phyloP scores from a whole-genome alignment of 1,140 invertebrate genomes.

The Amphibalanus amphitrite region DNA sequence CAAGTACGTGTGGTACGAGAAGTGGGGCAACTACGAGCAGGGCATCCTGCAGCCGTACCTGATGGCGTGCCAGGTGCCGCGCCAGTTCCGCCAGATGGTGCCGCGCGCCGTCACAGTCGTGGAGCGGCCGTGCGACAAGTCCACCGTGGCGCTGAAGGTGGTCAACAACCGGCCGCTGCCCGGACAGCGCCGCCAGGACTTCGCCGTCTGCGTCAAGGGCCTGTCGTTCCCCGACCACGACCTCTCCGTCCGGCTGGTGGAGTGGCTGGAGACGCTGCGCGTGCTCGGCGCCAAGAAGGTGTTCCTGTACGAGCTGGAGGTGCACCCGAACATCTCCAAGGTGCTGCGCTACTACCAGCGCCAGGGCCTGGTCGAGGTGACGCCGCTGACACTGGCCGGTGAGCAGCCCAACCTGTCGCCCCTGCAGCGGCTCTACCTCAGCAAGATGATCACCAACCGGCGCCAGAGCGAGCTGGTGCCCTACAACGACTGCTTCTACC shows the following conservation, averaged over 20 bases:
- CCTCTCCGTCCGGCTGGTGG: constrained; percentile 65
- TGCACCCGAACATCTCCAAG: too few species aligned
- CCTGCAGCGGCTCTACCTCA: constrained; percentile 72
- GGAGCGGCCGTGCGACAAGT: constrained; percentile 61
- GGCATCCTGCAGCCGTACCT: constrained; percentile 75
- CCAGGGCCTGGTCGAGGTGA: too few species aligned
- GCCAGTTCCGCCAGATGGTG: constrained; percentile 29
- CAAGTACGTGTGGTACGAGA: too few species aligned
- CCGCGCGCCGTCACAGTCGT: constrained; percentile 74
- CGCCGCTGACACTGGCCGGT: too few species aligned
- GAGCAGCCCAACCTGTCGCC: constrained; percentile 75
- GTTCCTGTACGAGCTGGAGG: too few species aligned
- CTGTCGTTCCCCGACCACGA: constrained; percentile 83
- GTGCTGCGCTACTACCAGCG: constrained; percentile 63
- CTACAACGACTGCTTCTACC: constrained; percentile 91
- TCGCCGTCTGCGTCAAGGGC: too few species aligned
- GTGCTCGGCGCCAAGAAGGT: too few species aligned
- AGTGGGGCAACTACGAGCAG: constrained; percentile 87
- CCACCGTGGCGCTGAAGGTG: constrained; percentile 70
- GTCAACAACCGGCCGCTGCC: constrained; percentile 50
- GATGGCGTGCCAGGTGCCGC: too few species aligned
- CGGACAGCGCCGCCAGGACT: constrained; percentile 44
- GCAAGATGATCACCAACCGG: constrained; percentile 64
- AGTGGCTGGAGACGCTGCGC: too few species aligned
- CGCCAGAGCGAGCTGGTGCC: constrained; percentile 88